A percentile compares a stretch with the other conserved stretches of the same genome.
These are phyloP conservation scores for Scomberomorus guttatus DNA, from an alignment of 2,797 vertebrate genomes.

Conservation along the genomic window DNA sequence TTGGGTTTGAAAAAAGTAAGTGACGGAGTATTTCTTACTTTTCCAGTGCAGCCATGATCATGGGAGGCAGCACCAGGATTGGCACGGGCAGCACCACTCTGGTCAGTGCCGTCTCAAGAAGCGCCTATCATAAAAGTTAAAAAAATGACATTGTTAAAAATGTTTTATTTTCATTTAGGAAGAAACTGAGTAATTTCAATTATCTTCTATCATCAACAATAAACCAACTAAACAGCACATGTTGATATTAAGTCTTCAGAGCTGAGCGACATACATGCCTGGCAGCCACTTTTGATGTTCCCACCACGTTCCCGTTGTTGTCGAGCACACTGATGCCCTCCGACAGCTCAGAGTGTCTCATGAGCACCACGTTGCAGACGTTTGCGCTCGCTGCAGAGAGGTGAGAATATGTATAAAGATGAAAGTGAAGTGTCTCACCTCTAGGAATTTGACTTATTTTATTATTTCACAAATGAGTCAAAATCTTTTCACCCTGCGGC, in stretches of 20 bases:
- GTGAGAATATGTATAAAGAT: background rate
- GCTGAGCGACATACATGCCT: slow-evolving; percentile 82
- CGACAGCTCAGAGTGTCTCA: slow-evolving; percentile 92
- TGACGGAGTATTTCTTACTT: slow-evolving; percentile 84
- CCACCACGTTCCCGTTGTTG: slow-evolving; percentile 87
- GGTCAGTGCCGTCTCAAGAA: slow-evolving; percentile 93
- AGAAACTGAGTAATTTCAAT: background rate
- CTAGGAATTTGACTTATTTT: slow-evolving; percentile 2
- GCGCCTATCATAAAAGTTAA: slow-evolving; percentile 84
- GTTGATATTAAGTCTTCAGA: background rate
- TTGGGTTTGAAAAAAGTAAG: background rate
- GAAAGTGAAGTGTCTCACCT: background rate
- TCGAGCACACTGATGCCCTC: slow-evolving; percentile 92
- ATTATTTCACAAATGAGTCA: slow-evolving; percentile 42
- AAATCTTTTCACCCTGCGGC: slow-evolving; percentile 1
- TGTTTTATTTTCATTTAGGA: background rate
- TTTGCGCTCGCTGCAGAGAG: slow-evolving; percentile 89
- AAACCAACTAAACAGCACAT: background rate
- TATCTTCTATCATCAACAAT: background rate
- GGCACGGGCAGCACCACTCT: slow-evolving; percentile 94
- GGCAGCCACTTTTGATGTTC: slow-evolving; percentile 92
- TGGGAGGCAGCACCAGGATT: slow-evolving; percentile 93
- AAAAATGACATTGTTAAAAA: background rate
- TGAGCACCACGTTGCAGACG: slow-evolving; percentile 95
- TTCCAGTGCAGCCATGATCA: slow-evolving; percentile 93